These are phyloP conservation scores for Catostomus latipinnis DNA, from an alignment of 2,797 vertebrate species.

Conservation along the genomic window DNA sequence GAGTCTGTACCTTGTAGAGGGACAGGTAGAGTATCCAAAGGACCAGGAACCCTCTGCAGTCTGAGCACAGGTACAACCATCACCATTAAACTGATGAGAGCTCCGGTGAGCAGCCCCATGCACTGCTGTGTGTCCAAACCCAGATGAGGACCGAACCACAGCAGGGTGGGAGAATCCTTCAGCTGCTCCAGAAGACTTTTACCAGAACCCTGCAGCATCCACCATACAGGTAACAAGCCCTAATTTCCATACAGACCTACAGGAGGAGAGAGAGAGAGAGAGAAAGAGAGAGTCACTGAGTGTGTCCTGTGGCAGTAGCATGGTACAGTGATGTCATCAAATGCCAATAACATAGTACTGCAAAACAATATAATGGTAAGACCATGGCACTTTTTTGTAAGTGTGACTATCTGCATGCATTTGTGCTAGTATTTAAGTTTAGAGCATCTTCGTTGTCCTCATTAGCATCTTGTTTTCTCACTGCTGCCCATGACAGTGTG, in stretches of 20 bases:
- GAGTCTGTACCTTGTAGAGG: constrained; percentile 79
- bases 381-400: too few relatives aligned
- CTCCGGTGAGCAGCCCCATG: constrained; percentile 87
- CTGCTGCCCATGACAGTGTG: too few relatives aligned
- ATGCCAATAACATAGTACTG: too few relatives aligned
- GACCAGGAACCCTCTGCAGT: constrained; percentile 82
- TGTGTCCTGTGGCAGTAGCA: background rate
- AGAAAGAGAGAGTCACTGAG: background rate
- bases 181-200: constrained; percentile 84
- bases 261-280: background rate
- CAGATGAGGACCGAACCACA: constrained; percentile 86
- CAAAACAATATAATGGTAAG: background rate
- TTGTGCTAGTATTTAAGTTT: background rate
- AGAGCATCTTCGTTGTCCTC: too few relatives aligned
- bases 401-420: background rate
- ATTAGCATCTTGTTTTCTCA: too few relatives aligned
- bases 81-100: constrained; percentile 77
- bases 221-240: constrained; percentile 85
- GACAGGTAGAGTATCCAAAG: constrained; percentile 89
- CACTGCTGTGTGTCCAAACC: constrained; percentile 88
- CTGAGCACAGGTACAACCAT: constrained; percentile 76
- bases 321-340: too few relatives aligned
- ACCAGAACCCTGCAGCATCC: constrained; percentile 80
- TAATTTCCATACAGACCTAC: constrained; percentile 91
- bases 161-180: constrained; percentile 82